A percentile compares a stretch with the other conserved stretches of the same genome.
phyloP scores from a whole-genome alignment of 2,888 invertebrate species.

The Epinotia demarniana region DNA sequence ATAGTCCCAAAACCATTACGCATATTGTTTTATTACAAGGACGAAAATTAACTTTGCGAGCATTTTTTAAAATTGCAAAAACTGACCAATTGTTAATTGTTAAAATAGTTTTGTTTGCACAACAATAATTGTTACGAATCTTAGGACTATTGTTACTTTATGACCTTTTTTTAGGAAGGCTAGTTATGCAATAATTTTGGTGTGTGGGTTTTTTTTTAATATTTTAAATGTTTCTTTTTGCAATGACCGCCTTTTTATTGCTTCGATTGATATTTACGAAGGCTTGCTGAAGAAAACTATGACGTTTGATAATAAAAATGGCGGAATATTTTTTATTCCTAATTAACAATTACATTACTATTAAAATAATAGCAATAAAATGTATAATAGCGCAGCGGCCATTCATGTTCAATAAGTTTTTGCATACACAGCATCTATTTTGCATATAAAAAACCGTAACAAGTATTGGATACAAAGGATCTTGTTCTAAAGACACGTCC shows the following conservation, averaged over 20 bases:
- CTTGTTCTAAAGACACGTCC: constrained; percentile 61
- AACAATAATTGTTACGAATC: constrained; percentile 57
- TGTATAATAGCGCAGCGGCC: not conserved
- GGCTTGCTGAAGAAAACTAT: not conserved
- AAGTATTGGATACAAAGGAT: constrained; percentile 59
- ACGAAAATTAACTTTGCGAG: constrained; percentile 51
- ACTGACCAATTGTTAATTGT: constrained; percentile 60
- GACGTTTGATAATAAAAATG: constrained; percentile 2
- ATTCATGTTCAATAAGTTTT: constrained; percentile 21
- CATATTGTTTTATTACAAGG: constrained; percentile 46
- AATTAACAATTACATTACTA: constrained; percentile 20
- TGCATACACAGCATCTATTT: constrained; percentile 33
- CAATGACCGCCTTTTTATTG: constrained; percentile 3
- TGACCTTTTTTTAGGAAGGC: constrained; percentile 25
- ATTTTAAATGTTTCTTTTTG: constrained; percentile 13
- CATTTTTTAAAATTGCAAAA: constrained; percentile 74
- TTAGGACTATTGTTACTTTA: constrained; percentile 31
- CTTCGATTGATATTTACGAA: not conserved
- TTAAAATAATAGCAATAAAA: constrained; percentile 15
- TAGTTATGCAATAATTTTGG: constrained; percentile 31
- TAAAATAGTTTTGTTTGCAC: constrained; percentile 59
- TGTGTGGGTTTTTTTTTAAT: constrained; percentile 26
- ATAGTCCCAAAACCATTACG: constrained; percentile 39
- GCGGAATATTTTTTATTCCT: not conserved
- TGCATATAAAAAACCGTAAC: constrained; percentile 46